Evolutionary conservation across 64 coral and sea anemone genomes (phyloP).

Genomic region (Pocillopora verrucosa): DNA sequence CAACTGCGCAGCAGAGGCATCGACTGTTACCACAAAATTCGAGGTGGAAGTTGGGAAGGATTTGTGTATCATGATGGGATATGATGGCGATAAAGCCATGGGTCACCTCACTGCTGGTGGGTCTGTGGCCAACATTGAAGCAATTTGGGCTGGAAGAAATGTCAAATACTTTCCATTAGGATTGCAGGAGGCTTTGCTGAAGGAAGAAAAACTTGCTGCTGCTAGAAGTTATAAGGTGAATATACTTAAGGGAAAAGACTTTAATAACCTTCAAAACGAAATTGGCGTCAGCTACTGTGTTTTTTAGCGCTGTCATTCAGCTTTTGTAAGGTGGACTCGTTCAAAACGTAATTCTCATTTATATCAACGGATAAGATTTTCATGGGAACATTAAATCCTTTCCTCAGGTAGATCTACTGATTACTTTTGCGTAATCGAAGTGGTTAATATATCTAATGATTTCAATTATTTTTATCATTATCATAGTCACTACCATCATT

Average conservation of each 20-base stretch:
- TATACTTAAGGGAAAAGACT: background rate
- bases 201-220: conserved; percentile 30
- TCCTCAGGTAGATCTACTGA: too few species aligned
- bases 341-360: too few species aligned
- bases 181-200: conserved; percentile 61
- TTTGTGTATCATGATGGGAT: conserved; percentile 81
- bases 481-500: too few species aligned
- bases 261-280: too few species aligned
- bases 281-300: too few species aligned
- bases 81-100: conserved; percentile 31
- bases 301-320: too few species aligned
- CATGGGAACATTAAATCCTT: too few species aligned
- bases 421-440: too few species aligned
- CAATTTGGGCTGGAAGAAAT: conserved; percentile 75
- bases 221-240: conserved; percentile 50
- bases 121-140: conserved; percentile 70
- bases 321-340: too few species aligned
- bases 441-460: too few species aligned
- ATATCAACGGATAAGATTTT: too few species aligned
- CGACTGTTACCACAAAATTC: conserved; percentile 58
- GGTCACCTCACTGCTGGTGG: conserved; percentile 57
- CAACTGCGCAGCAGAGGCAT: conserved; percentile 61
- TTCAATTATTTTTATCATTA: too few species aligned
- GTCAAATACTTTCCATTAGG: conserved; percentile 70
- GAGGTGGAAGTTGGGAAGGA: conserved; percentile 70